Conservation (phyloP, 2,113 vertebrate genomes). For the Pituophis catenifer region DNA sequence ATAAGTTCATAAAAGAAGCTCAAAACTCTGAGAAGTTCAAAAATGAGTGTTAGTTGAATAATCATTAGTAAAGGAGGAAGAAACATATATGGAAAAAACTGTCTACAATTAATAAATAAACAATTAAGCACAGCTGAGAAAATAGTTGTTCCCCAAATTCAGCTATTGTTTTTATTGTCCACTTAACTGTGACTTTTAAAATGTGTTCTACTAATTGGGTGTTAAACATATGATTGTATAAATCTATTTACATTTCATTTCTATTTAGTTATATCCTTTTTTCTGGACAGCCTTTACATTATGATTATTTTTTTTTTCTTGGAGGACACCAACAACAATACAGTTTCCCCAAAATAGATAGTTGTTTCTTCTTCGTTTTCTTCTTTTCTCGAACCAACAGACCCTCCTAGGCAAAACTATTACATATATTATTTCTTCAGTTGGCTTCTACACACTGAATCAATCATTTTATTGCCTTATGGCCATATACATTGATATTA, state of each 20-base stretch:
- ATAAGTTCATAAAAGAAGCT: neutral
- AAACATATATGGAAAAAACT: neutral
- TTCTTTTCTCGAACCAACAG: neutral
- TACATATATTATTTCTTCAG: conserved; percentile 52
- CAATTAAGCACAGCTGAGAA: neutral
- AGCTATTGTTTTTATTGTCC: neutral
- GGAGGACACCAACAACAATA: neutral
- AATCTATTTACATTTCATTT: neutral
- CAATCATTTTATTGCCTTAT: conserved; percentile 48
- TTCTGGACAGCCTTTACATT: neutral
- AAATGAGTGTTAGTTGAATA: neutral
- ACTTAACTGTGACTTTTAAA: neutral
- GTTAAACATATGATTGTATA: neutral
- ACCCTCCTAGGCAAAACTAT: conserved; percentile 42
- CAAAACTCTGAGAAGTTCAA: neutral
- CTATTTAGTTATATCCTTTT: neutral
- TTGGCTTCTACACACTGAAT: conserved; percentile 42
- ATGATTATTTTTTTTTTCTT: neutral
- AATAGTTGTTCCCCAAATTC: neutral
- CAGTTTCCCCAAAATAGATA: neutral
- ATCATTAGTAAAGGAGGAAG: neutral
- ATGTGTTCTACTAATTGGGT: neutral
- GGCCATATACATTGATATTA: conserved; percentile 11
- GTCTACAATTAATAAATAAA: neutral
- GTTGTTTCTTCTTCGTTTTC: conserved; percentile 1